A percentile compares a stretch with the other conserved stretches of the same genome.
These are phyloP conservation scores for Pangasianodon hypophthalmus DNA, from an alignment of 2,113 vertebrate genomes.

Conservation along the genomic window DNA sequence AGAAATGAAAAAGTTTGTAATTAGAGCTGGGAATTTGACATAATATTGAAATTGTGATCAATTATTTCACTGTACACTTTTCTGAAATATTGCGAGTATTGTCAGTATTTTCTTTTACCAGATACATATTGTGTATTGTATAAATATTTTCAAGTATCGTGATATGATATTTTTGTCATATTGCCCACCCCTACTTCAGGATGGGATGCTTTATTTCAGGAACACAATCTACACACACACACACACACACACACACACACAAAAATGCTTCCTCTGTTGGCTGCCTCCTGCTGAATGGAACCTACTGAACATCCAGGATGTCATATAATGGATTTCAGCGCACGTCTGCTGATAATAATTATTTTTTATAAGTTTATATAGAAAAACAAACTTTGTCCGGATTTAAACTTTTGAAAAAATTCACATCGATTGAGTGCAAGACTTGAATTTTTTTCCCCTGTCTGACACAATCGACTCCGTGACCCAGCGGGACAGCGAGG, in stretches of 20 bases:
- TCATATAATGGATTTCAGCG: neutral
- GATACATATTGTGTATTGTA: neutral
- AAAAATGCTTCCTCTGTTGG: neutral
- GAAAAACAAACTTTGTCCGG: constrained; percentile 15
- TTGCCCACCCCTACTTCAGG: neutral
- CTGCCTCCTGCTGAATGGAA: neutral
- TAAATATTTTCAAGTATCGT: neutral
- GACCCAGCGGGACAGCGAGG: constrained; percentile 68
- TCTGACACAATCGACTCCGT: constrained; percentile 66
- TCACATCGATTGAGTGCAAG: neutral
- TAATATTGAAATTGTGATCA: neutral
- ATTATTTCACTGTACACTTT: neutral
- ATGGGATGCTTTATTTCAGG: neutral
- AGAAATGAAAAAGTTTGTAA: neutral
- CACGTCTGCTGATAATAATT: neutral
- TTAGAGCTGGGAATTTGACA: neutral
- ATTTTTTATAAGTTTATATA: neutral
- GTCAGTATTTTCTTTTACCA: neutral
- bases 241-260: too few species aligned
- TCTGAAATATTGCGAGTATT: neutral
- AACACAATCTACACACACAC: neutral
- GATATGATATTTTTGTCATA: neutral
- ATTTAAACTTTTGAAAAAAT: constrained; percentile 2
- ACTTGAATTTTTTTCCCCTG: constrained; percentile 47
- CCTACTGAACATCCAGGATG: neutral